Evolutionary conservation across 1,140 invertebrate genomes (phyloP).

Genomic region (Batillaria attramentaria): DNA sequence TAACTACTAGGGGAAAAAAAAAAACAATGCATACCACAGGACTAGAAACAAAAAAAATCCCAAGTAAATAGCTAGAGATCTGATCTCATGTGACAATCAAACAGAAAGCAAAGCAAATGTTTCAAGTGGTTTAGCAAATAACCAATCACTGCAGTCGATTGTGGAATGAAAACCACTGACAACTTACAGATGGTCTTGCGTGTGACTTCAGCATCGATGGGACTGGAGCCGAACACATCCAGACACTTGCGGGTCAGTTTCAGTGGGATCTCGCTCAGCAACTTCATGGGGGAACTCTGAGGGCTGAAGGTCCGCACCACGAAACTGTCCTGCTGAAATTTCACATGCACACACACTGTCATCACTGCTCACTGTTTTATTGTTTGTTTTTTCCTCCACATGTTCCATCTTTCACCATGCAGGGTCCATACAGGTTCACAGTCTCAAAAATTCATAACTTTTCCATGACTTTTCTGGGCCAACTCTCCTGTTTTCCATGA

Average conservation of each 20-base stretch:
- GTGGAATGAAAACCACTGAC: neutral
- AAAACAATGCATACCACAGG: neutral
- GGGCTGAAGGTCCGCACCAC: slow-evolving; percentile 85
- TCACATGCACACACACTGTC: too few species aligned
- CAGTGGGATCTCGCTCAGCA: slow-evolving; percentile 80
- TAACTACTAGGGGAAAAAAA: too few species aligned
- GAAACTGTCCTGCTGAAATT: slow-evolving; percentile 83
- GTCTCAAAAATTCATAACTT: too few species aligned
- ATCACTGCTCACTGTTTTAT: too few species aligned
- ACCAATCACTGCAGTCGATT: too few species aligned
- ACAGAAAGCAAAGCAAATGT: neutral
- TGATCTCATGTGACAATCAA: neutral
- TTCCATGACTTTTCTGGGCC: too few species aligned
- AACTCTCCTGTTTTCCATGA: too few species aligned
- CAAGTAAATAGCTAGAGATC: neutral
- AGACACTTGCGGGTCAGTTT: slow-evolving; percentile 86
- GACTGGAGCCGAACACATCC: slow-evolving; percentile 81
- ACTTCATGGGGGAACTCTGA: slow-evolving; percentile 71
- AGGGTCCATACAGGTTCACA: too few species aligned
- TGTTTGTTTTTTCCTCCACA: too few species aligned
- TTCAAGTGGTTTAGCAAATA: too few species aligned
- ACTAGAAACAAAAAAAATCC: neutral
- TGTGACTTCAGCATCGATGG: slow-evolving; percentile 77
- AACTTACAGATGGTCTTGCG: slow-evolving; percentile 61
- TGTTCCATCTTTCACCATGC: too few species aligned